Evolutionary conservation across 1,140 invertebrate genomes (phyloP).

Genomic region (Calephelis nemesis): DNA sequence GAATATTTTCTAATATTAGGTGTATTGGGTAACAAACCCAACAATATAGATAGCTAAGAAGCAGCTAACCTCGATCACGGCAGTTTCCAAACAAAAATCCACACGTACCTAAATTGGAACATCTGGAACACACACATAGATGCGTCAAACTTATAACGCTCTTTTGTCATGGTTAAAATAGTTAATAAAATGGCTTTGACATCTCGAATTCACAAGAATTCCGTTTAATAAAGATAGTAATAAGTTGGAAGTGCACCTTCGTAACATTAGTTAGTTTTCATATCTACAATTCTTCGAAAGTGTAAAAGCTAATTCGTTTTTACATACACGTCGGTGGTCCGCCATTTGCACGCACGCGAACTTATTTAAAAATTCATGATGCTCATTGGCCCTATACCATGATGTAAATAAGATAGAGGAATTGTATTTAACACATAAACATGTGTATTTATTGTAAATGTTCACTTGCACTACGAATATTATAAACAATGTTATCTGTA

Average conservation of each 20-base stretch:
- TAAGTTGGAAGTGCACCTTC: neutral
- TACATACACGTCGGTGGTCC: conserved; percentile 29
- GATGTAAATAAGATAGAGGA: neutral
- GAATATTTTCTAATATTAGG: too few species aligned
- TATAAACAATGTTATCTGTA: neutral
- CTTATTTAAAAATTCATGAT: conserved; percentile 15
- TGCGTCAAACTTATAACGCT: too few species aligned
- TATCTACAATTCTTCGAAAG: conserved; percentile 1
- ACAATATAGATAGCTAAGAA: too few species aligned
- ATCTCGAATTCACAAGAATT: too few species aligned
- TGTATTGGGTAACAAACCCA: too few species aligned
- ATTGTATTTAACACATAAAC: conserved; percentile 3
- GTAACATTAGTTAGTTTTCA: conserved; percentile 2
- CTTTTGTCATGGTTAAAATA: too few species aligned
- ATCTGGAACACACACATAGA: too few species aligned
- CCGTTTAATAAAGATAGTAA: too few species aligned
- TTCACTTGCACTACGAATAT: neutral
- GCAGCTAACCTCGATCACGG: too few species aligned
- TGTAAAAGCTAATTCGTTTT: conserved; percentile 27
- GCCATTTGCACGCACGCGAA: conserved; percentile 32
- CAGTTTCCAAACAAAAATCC: too few species aligned
- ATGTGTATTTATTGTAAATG: conserved; percentile 7
- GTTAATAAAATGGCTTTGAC: too few species aligned
- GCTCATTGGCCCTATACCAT: conserved; percentile 8
- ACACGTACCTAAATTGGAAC: too few species aligned